Conservation (phyloP, 2,888 invertebrate genomes). For the Minunthozetes semirufus region DNA sequence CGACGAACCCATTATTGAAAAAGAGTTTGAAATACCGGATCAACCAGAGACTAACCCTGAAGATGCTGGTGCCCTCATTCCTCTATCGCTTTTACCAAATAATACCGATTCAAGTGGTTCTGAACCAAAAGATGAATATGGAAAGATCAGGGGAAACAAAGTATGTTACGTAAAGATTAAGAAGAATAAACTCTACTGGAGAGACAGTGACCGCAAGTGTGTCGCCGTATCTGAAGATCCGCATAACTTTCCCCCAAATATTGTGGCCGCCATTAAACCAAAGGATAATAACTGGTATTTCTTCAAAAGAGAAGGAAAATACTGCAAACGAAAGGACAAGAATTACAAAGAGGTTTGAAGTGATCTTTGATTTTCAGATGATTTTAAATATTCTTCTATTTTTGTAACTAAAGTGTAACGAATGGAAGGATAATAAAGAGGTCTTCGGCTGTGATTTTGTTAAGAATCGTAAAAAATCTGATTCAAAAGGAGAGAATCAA, state of each 20-base stretch:
- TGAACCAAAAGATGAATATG: not conserved
- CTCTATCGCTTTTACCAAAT: not conserved
- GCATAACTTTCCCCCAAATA: conserved; percentile 10
- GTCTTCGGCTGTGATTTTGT: not conserved
- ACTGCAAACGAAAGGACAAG: not conserved
- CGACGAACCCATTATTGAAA: not conserved
- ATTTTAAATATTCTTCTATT: not conserved
- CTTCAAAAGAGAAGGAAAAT: not conserved
- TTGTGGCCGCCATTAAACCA: conserved; percentile 22
- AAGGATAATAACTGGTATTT: conserved; percentile 1
- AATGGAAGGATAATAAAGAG: conserved; percentile 4
- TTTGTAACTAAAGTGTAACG: not conserved
- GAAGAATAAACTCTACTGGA: conserved; percentile 1
- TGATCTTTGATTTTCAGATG: not conserved
- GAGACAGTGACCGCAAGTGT: not conserved
- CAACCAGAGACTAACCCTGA: not conserved
- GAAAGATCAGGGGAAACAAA: not conserved
- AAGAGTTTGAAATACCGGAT: not conserved
- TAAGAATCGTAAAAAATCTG: not conserved
- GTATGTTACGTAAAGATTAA: not conserved
- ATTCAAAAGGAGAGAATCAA: not conserved
- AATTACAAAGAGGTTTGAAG: not conserved
- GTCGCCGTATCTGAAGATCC: not conserved
- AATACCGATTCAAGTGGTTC: not conserved
- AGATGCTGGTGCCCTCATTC: conserved; percentile 14